A percentile compares a stretch with the other conserved stretches of the same genome.
Evolutionary conservation across 2,113 vertebrate species (phyloP).

Genomic region (Eretmochelys imbricata): DNA sequence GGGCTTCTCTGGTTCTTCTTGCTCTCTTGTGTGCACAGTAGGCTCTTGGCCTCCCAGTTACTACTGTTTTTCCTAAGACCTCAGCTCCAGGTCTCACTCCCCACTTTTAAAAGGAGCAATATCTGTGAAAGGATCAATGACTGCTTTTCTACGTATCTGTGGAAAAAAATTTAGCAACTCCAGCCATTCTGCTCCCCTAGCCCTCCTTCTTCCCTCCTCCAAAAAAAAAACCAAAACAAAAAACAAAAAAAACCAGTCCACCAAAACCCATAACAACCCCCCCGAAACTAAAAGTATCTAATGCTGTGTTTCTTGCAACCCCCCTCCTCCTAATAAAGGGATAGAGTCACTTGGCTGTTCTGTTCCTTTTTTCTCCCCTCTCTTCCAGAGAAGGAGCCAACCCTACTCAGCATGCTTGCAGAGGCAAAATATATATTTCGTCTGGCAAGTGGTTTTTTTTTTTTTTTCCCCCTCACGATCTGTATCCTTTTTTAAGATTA

Average conservation of each 20-base stretch:
- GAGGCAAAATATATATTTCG: not conserved
- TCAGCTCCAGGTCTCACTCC: not conserved
- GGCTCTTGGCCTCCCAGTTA: not conserved
- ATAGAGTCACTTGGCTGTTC: not conserved
- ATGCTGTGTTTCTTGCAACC: not conserved
- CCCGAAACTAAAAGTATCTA: not conserved
- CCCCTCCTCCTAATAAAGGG: not conserved
- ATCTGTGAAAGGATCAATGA: not conserved
- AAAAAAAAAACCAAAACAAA: too few relatives aligned
- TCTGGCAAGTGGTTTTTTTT: not conserved
- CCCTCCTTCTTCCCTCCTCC: not conserved
- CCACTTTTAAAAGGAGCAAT: not conserved
- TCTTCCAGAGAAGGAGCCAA: not conserved
- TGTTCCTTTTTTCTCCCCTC: not conserved
- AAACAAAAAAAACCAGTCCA: not conserved
- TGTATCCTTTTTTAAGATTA: not conserved
- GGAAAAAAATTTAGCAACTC: not conserved
- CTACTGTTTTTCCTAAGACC: not conserved
- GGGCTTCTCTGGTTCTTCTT: not conserved
- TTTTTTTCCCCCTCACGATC: not conserved
- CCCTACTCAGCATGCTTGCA: rapidly evolving
- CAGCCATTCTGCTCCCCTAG: not conserved
- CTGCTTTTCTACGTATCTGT: not conserved
- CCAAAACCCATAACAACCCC: not conserved
- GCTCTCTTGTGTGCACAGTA: not conserved